These are phyloP conservation scores for Palythoa caribaeorum DNA, from an alignment of 92 coral and sea anemone species.

Conservation along the genomic window DNA sequence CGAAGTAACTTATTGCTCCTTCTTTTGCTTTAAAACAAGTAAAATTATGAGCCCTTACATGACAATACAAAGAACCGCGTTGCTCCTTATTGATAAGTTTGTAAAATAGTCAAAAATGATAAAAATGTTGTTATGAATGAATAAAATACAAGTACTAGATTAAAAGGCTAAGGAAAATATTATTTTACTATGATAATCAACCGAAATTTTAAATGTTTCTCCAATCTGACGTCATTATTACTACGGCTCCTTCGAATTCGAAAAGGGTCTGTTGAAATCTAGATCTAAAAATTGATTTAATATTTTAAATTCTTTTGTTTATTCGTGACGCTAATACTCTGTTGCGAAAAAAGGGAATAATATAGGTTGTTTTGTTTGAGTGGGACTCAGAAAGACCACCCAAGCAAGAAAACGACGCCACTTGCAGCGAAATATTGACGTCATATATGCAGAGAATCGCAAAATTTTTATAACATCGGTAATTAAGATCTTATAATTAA, in stretches of 20 bases:
- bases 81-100: background rate
- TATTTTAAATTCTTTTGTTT: background rate
- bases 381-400: background rate
- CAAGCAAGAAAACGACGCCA: constrained; percentile 12
- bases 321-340: background rate
- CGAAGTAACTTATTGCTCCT: no score
- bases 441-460: background rate
- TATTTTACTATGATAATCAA: background rate
- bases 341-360: background rate
- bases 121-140: background rate
- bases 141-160: background rate
- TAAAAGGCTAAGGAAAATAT: background rate
- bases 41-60: background rate
- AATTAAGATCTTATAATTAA: background rate
- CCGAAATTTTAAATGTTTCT: background rate
- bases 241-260: background rate
- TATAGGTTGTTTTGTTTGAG: background rate
- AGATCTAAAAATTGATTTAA: background rate
- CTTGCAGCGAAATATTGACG: background rate
- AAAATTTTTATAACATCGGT: background rate
- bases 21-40: background rate
- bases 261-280: background rate
- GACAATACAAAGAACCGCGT: background rate
- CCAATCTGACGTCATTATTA: background rate
- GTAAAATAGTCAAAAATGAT: background rate